These are phyloP conservation scores for Meghimatium bilineatum DNA, from an alignment of 2,888 invertebrate species.

Conservation along the genomic window DNA sequence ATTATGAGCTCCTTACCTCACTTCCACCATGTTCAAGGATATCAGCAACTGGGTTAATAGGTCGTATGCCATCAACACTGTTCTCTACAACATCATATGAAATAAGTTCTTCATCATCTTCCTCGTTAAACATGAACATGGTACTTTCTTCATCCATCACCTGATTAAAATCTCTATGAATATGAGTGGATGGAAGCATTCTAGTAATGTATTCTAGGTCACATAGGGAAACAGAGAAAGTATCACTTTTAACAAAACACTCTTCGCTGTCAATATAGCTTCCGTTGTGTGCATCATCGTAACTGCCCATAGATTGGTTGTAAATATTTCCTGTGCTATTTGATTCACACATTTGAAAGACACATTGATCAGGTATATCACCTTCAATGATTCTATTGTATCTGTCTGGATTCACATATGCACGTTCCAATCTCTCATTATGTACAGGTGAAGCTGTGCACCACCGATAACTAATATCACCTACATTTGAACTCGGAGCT, in stretches of 20 bases:
- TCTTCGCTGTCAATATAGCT: neutral
- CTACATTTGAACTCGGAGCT: neutral
- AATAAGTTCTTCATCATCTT: slow-evolving; percentile 6
- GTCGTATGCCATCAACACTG: neutral
- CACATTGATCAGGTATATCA: neutral
- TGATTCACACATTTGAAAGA: slow-evolving; percentile 1
- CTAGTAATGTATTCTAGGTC: slow-evolving; percentile 12
- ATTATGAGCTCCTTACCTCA: slow-evolving; percentile 8
- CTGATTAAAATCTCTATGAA: slow-evolving; percentile 5
- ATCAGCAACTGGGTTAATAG: slow-evolving; percentile 7
- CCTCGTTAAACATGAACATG: neutral
- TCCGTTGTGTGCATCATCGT: neutral
- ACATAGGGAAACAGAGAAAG: neutral
- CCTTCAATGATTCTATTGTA: neutral
- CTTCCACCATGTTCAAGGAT: slow-evolving; percentile 11
- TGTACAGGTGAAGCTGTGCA: neutral
- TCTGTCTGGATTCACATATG: neutral
- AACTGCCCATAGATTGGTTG: neutral
- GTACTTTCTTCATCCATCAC: slow-evolving; percentile 20
- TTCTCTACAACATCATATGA: neutral
- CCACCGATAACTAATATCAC: neutral
- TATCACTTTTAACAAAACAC: neutral
- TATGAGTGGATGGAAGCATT: slow-evolving; percentile 3
- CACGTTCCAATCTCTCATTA: neutral
- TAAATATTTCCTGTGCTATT: neutral